Conservation (phyloP, 92 coral and sea anemone species). For the Parazoanthus atlanticus region DNA sequence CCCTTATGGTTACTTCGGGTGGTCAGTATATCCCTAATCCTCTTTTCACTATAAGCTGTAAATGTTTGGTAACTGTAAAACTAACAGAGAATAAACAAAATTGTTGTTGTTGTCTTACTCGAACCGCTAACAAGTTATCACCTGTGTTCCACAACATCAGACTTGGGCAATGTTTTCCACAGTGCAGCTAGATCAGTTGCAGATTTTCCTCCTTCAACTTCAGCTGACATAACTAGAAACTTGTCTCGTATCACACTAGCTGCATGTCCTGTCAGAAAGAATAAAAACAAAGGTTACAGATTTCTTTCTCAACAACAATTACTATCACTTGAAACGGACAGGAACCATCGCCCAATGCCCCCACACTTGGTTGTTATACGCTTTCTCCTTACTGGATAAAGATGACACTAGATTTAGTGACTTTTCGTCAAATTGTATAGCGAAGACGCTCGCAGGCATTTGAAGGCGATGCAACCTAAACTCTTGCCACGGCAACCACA, state of each 20-base stretch:
- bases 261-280: slow-evolving; percentile 64
- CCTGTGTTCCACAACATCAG: slow-evolving; percentile 82
- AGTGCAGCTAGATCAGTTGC: slow-evolving; percentile 67
- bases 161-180: slow-evolving; percentile 76
- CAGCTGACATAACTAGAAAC: slow-evolving; percentile 85
- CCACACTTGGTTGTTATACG: too few relatives aligned
- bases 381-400: neutral
- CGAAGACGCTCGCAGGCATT: neutral
- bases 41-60: too few relatives aligned
- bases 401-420: too few relatives aligned
- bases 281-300: neutral
- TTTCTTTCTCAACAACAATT: neutral
- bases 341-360: too few relatives aligned
- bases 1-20: too few relatives aligned
- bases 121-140: neutral
- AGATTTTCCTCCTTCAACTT: slow-evolving; percentile 67
- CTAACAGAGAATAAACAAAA: too few relatives aligned
- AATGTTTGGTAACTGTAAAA: too few relatives aligned
- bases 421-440: too few relatives aligned
- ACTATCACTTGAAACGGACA: too few relatives aligned
- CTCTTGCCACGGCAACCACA: too few relatives aligned
- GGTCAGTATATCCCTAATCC: too few relatives aligned
- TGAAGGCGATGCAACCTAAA: neutral
- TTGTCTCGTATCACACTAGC: slow-evolving; percentile 78
- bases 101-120: neutral